Evolutionary conservation across 2,888 invertebrate genomes (phyloP), one percentile per base, ranked within the genome.

Genomic region (Campoplex capitator): DNA sequence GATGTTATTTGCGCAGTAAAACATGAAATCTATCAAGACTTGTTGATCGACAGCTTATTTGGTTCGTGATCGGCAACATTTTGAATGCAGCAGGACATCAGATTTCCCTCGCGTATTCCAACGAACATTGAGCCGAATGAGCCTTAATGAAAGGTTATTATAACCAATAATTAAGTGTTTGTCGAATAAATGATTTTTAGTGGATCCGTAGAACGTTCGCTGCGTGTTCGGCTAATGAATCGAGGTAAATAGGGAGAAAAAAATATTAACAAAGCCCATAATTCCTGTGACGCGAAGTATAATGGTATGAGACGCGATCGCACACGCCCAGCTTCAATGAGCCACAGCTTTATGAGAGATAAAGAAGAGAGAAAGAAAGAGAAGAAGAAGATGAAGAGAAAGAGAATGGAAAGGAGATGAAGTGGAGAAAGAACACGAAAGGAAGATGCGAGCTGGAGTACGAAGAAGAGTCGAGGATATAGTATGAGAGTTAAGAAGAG

Each of bases 381-480:
- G n/a, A 38, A 68, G 76, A 65, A 62, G 78, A 75, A 78, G 28
- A 65, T 71, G 65, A 73, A 54, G 77, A 74, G 74, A 70, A 83
- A 35, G 42, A 7, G 42, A 62, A 62, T 42, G 74, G 56, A 62
- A 70, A 85, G 51, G 32, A 28, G 38, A 67, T 32, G 73, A 54
- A 38, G 82, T 78, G 42, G 83, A 86, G 51, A 78, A 84, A 70
- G 82, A 82, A 76, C 71, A 86, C 70, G 83, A 80, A 65, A 81
- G 48, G 71, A 79, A 58, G 78, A 81, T 42, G 74, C 58, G 80
- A 74, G 86, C 56, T 81, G 70, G 80, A 74, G 83, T 80, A 86
- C 88, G 80, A 78, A 62, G 67, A 70, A 82, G 80, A 84, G 84
- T 84, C 80, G 87, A 86, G 80, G 85, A 82, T 84, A 88, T 78